Evolutionary conservation across 2,888 invertebrate species (phyloP).

Genomic region (Drosophila pseudotalamancana): DNA sequence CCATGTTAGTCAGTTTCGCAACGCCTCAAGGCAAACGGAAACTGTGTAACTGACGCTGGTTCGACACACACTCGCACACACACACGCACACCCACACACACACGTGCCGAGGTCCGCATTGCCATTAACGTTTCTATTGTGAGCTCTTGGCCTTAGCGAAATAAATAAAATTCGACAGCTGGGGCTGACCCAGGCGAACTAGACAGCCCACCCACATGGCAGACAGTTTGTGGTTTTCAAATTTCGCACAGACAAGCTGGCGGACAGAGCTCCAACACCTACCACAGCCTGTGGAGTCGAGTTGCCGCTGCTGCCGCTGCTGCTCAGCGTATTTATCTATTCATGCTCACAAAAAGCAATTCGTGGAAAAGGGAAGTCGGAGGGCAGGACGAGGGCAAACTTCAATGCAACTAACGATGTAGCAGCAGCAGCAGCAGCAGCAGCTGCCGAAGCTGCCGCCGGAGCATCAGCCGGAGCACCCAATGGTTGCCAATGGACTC

Average conservation of each 20-base stretch:
- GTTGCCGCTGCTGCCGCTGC: constrained; percentile 25
- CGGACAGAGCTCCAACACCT: constrained; percentile 16
- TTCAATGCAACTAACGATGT: constrained; percentile 79
- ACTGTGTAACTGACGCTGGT: constrained; percentile 73
- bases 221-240: constrained; percentile 71
- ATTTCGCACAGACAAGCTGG: constrained; percentile 53
- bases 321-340: constrained; percentile 74
- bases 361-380: constrained; percentile 24
- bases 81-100: constrained; percentile 7
- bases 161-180: constrained; percentile 78
- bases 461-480: constrained; percentile 28
- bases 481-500: constrained; percentile 64
- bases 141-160: constrained; percentile 78
- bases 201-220: constrained; percentile 48
- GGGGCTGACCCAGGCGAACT: constrained; percentile 39
- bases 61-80: constrained; percentile 38
- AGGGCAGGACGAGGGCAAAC: constrained; percentile 32
- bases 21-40: constrained; percentile 74
- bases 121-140: constrained; percentile 80
- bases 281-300: constrained; percentile 11
- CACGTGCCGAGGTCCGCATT: constrained; percentile 37
- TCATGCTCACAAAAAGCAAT: constrained; percentile 74
- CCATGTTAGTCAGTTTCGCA: constrained; percentile 38
- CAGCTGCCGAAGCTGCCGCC: constrained; percentile 14
- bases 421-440: constrained; percentile 33